These are phyloP conservation scores for Eupleurogrammus muticus DNA, from an alignment of 2,797 vertebrate genomes.

Conservation along the genomic window DNA sequence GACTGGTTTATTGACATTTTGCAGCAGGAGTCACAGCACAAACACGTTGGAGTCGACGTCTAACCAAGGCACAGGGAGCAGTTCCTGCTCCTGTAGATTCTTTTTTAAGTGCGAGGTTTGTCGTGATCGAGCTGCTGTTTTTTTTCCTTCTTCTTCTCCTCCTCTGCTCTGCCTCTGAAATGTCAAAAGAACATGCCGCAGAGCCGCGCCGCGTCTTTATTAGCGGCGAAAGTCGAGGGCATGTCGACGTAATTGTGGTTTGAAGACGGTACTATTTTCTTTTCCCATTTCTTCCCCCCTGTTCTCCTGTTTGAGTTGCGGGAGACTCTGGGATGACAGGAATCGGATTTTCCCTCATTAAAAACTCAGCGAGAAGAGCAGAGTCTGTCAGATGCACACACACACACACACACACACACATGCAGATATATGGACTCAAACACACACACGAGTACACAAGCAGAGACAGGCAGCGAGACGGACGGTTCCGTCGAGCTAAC, in stretches of 20 bases:
- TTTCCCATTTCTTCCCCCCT: conserved; percentile 5
- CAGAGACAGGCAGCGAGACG: conserved; percentile 19
- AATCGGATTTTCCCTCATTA: conserved; percentile 66
- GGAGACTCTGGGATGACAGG: conserved; percentile 48
- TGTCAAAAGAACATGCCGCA: conserved; percentile 27
- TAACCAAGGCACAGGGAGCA: conserved; percentile 44
- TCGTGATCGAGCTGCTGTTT: conserved; percentile 29
- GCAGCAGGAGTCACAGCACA: neutral
- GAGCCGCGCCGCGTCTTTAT: conserved; percentile 29
- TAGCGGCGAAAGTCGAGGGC: conserved; percentile 5
- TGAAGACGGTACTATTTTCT: conserved; percentile 28
- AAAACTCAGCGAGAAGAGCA: conserved; percentile 46
- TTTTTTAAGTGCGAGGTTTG: conserved; percentile 42
- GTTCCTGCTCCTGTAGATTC: conserved; percentile 47
- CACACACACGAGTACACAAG: conserved; percentile 19
- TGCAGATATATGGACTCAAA: conserved; percentile 8
- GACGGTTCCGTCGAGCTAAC: conserved; percentile 47
- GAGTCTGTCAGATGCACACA: conserved; percentile 32
- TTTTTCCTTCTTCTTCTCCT: conserved; percentile 16
- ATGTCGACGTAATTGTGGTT: conserved; percentile 49
- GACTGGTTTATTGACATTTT: neutral
- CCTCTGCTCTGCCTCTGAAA: conserved; percentile 36
- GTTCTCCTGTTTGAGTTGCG: conserved; percentile 54
- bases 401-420: conserved; percentile 4
- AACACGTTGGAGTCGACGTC: conserved; percentile 17